A percentile compares a stretch with the other conserved stretches of the same genome.
These are phyloP conservation scores for Myiagra hebetior DNA, from an alignment of 2,113 vertebrate species.

Conservation along the genomic window DNA sequence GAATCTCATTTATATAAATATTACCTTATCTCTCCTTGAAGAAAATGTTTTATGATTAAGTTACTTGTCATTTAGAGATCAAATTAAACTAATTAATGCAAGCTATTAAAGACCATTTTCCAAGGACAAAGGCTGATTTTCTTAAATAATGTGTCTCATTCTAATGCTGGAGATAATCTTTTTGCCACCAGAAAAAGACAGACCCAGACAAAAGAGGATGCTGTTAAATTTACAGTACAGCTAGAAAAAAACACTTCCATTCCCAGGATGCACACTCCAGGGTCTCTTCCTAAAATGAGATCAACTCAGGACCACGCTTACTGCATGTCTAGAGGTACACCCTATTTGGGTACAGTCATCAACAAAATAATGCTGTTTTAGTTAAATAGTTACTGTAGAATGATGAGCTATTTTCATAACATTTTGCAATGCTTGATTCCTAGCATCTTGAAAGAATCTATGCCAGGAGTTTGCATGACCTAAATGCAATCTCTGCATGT, in stretches of 20 bases:
- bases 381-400: not conserved
- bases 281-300: not conserved
- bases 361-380: not conserved
- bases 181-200: slow-evolving; percentile 2
- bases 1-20: not conserved
- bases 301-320: not conserved
- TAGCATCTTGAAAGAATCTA: not conserved
- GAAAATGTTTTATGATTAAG: slow-evolving; percentile 1
- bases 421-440: not conserved
- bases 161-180: not conserved
- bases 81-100: slow-evolving; percentile 63
- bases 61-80: slow-evolving; percentile 58
- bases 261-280: not conserved
- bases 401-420: not conserved
- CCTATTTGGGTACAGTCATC: not conserved
- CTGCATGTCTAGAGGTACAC: not conserved
- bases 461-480: not conserved
- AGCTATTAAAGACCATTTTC: slow-evolving; percentile 48
- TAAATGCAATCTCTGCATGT: not conserved
- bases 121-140: slow-evolving; percentile 57
- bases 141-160: not conserved
- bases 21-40: slow-evolving; percentile 3
- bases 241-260: not conserved
- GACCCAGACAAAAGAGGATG: not conserved
- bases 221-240: not conserved